These are phyloP conservation scores for Scartelaos histophorus DNA, from an alignment of 2,113 vertebrate species.

Conservation along the genomic window DNA sequence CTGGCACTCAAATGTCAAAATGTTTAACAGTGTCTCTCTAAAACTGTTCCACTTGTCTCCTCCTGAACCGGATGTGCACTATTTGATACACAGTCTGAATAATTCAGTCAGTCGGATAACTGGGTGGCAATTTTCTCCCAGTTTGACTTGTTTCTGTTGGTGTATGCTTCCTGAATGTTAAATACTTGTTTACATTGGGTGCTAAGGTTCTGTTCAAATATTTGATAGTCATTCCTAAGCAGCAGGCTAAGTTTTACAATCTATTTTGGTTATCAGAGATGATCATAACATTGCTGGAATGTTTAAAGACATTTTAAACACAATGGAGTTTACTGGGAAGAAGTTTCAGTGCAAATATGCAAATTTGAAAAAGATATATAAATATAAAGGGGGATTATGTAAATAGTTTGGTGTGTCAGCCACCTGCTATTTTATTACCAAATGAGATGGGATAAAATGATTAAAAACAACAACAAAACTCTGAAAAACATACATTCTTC, in stretches of 20 bases:
- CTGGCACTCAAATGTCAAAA: constrained; percentile 59
- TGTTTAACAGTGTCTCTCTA: constrained; percentile 43
- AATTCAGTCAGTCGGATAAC: constrained; percentile 44
- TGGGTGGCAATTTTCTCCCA: constrained; percentile 28
- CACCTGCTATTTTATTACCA: no score
- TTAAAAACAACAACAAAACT: no score
- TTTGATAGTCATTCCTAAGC: neutral
- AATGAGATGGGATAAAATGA: no score
- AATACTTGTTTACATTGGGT: neutral
- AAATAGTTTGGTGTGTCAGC: no score
- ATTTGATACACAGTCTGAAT: constrained; percentile 55
- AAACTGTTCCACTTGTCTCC: constrained; percentile 38
- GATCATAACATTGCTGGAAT: neutral
- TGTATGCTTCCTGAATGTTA: neutral
- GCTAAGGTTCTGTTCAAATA: neutral
- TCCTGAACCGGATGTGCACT: constrained; percentile 37
- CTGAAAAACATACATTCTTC: neutral
- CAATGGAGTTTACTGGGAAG: no score
- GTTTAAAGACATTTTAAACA: no score
- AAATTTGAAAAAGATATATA: no score
- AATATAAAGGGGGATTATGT: no score
- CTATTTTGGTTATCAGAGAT: neutral
- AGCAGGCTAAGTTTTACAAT: neutral
- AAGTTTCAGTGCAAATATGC: no score
- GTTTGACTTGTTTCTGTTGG: constrained; percentile 17